Evolutionary conservation across 2,797 vertebrate species (phyloP).

Genomic region (Merluccius polli): DNA sequence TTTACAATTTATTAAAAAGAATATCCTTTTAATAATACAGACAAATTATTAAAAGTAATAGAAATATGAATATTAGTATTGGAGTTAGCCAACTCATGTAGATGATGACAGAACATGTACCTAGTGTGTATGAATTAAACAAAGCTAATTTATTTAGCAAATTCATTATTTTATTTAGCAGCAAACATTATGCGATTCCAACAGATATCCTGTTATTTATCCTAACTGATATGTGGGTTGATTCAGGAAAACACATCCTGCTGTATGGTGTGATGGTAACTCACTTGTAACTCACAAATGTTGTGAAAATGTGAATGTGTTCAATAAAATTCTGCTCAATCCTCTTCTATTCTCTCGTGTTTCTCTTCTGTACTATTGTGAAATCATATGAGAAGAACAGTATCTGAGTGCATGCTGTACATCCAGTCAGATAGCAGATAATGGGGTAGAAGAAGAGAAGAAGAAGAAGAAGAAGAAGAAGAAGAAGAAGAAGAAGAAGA

Average conservation of each 20-base stretch:
- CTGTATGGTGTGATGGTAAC: background rate
- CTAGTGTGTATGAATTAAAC: background rate
- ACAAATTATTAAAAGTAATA: background rate
- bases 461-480: no score
- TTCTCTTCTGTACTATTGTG: background rate
- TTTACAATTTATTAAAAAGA: background rate
- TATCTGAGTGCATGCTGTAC: background rate
- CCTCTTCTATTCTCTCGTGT: background rate
- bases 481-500: no score
- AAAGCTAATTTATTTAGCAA: background rate
- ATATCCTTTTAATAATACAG: background rate
- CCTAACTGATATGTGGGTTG: no score
- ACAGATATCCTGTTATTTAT: background rate
- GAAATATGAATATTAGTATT: background rate
- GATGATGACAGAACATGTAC: background rate
- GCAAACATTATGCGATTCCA: background rate
- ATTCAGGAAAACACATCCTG: background rate
- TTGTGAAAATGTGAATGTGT: background rate
- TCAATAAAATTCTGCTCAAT: background rate
- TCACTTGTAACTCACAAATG: background rate
- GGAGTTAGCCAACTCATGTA: background rate
- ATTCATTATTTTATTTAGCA: background rate
- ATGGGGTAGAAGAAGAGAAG: constrained; percentile 4
- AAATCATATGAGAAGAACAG: background rate
- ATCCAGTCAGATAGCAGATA: background rate